Base-by-base conservation (phyloP, 2,113 vertebrate genomes). In the Boulengeromyrus knoepffleri region DNA sequence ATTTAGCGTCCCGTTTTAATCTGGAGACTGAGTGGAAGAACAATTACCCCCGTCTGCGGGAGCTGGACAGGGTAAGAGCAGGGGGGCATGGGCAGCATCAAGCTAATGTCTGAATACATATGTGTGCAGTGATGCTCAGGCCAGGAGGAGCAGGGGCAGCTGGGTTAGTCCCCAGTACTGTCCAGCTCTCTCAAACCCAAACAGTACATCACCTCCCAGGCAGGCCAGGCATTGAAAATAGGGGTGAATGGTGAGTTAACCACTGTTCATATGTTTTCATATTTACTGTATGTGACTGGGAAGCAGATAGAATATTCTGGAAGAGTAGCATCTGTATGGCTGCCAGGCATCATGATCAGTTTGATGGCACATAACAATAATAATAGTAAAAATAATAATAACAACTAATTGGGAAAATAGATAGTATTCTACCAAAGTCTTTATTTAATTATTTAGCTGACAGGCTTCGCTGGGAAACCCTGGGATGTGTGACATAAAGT, bases 1-100 rank as follows among this genome's bases (percentile, higher is more conserved):
- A 39, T 46, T 15, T 91, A 99, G 99, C 99, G n/a, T 99, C 98
- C n/a, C 98, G 99, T 91, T 99, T 99, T 93, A 99, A 99, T 93
- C 95, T 99, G 89, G 98, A 99, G 93, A 99, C 99, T 0, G 99
- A 99, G 90, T 99, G 99, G 99, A 99, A 99, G 94, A 99, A 99
- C 93, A 99, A 99, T 93, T 99, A 98, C 77, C 99, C 99, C 84
- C 96, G 97, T n/a, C 93, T 99, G 89, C 95, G 99, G 93, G 99
- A 99, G 91, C 97, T 99, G 21, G 98, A 99, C 95, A 95, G 99
- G 97, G 99, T 99, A 96, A 97, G 93, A 70, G 62, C 62, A 66
- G 62, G n/a, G 62, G 2, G 3, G 10, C n/a, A 0, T 70, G 62
- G 27, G 62, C 62, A n/a, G 62, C n/a, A 10, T 66, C 62, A 4